phyloP scores from a whole-genome alignment of 2,888 invertebrate species.

The Eurytoma adleriae region DNA sequence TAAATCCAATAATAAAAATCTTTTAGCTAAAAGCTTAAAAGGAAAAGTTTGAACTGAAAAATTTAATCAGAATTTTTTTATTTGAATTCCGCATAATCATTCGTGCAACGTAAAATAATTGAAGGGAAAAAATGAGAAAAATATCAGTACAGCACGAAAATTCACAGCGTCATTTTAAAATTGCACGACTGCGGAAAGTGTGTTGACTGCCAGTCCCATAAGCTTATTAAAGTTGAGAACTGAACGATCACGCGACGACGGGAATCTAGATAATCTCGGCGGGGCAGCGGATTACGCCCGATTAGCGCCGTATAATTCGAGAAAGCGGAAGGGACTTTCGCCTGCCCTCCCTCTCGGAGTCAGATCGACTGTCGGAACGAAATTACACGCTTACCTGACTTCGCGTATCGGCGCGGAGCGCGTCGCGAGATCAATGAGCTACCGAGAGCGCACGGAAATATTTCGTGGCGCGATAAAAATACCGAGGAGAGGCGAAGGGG shows the following conservation, averaged over 20 bases:
- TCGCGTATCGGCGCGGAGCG: conserved; percentile 37
- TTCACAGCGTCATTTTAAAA: background rate
- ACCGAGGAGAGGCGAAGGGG: background rate
- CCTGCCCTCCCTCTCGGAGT: conserved; percentile 1
- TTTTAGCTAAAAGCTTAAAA: no score
- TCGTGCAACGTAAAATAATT: no score
- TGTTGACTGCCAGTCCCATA: background rate
- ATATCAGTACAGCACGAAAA: background rate
- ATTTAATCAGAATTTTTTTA: no score
- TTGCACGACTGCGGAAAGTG: background rate
- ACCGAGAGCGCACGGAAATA: background rate
- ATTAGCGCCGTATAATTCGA: conserved; percentile 52
- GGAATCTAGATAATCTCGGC: conserved; percentile 43
- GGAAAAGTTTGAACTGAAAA: no score
- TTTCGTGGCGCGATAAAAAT: conserved; percentile 32
- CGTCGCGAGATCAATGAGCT: conserved; percentile 49
- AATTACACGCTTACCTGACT: conserved; percentile 52
- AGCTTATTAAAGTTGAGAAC: conserved; percentile 43
- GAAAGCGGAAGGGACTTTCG: conserved; percentile 37
- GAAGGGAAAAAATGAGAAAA: no score
- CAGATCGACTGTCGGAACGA: conserved; percentile 50
- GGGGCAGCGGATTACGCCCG: conserved; percentile 48
- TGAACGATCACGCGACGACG: conserved; percentile 16
- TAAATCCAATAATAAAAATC: no score
- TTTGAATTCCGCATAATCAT: no score